Evolutionary conservation across 2,888 invertebrate genomes (phyloP).

Genomic region (Cephus runcator): DNA sequence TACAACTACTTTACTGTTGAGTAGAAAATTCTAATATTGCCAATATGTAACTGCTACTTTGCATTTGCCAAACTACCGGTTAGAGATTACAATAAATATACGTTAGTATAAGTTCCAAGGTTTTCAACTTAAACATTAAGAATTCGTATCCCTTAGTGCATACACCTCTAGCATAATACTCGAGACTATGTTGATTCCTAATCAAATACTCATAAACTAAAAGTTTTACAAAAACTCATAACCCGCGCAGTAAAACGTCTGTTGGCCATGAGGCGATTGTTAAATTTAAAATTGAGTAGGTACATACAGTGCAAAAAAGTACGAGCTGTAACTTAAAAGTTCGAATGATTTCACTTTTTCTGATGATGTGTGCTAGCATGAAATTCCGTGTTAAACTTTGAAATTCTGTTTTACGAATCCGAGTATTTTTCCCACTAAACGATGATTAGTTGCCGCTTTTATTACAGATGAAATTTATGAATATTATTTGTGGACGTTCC

Average conservation of each 20-base stretch:
- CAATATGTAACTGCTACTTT: too few relatives aligned
- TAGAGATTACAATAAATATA: too few relatives aligned
- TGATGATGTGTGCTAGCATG: not conserved
- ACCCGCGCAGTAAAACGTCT: not conserved
- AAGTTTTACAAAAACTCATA: not conserved
- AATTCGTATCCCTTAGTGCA: too few relatives aligned
- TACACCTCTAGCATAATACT: not conserved
- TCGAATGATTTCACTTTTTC: not conserved
- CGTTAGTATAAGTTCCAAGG: too few relatives aligned
- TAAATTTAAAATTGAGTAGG: not conserved
- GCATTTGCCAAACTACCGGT: not conserved
- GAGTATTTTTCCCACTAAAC: not conserved
- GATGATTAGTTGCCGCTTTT: not conserved
- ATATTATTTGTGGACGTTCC: not conserved
- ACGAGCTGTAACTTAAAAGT: too few relatives aligned
- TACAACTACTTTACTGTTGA: too few relatives aligned
- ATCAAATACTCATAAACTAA: not conserved
- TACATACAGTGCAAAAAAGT: not conserved
- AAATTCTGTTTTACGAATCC: not conserved
- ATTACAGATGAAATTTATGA: not conserved
- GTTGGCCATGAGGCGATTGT: not conserved
- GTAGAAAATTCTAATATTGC: too few relatives aligned
- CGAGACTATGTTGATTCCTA: not conserved
- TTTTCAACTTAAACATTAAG: too few relatives aligned
- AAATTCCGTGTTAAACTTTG: too few relatives aligned